Evolutionary conservation across 2,113 vertebrate species (phyloP).

Genomic region (Rhinoderma darwinii): DNA sequence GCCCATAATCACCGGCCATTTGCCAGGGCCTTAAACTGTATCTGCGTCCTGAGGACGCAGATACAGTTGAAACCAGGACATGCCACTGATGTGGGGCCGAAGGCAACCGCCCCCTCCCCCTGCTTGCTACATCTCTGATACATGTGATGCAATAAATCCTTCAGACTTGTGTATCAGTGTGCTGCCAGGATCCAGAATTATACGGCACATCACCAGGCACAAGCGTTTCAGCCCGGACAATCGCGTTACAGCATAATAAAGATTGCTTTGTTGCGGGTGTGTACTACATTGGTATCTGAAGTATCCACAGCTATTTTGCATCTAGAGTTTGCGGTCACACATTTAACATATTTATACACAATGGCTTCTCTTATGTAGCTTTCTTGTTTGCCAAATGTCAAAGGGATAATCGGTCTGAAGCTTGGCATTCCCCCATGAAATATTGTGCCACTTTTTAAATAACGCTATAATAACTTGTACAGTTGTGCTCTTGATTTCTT

Average conservation of each 20-base stretch:
- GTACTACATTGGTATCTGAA: conserved; percentile 23
- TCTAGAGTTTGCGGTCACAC: neutral
- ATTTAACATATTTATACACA: conserved; percentile 27
- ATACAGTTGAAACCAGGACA: too few relatives aligned
- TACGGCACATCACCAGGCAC: neutral
- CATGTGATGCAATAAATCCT: neutral
- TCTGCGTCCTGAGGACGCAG: too few relatives aligned
- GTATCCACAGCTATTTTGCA: conserved; percentile 36
- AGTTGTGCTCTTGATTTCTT: too few relatives aligned
- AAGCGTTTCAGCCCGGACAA: neutral
- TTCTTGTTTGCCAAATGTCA: neutral
- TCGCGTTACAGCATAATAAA: neutral
- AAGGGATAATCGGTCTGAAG: neutral
- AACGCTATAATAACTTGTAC: too few relatives aligned
- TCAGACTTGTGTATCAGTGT: neutral
- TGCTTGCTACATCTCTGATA: too few relatives aligned
- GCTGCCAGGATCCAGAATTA: conserved; percentile 23
- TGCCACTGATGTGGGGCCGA: too few relatives aligned
- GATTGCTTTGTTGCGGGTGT: conserved; percentile 32
- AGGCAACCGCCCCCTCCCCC: too few relatives aligned
- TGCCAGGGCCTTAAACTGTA: too few relatives aligned
- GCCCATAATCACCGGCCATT: too few relatives aligned
- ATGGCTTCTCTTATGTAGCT: conserved; percentile 29
- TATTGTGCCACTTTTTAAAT: neutral
- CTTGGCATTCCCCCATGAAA: neutral